phyloP scores from a whole-genome alignment of 2,888 invertebrate species.

The Sarcophaga caerulescens region DNA sequence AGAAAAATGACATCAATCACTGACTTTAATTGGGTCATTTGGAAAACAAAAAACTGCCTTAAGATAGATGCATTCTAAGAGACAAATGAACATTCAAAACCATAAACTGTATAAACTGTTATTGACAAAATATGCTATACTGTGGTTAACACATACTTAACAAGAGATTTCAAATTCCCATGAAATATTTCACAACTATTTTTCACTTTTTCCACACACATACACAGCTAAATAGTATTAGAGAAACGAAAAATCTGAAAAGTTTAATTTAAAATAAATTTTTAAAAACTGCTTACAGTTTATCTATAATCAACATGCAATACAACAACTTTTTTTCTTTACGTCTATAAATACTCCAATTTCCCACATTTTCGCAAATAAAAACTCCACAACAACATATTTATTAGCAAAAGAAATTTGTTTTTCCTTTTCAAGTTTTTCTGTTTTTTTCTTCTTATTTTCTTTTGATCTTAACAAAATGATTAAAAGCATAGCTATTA shows the following conservation, averaged over 20 bases:
- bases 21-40: no score
- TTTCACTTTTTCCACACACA: not conserved
- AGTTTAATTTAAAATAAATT: not conserved
- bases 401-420: conserved; percentile 41
- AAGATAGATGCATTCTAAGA: no score
- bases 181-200: not conserved
- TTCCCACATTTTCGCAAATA: conserved; percentile 63
- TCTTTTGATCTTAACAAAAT: conserved; percentile 54
- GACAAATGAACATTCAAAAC: no score
- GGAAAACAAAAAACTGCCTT: no score
- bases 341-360: conserved; percentile 55
- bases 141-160: not conserved
- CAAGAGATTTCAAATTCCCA: not conserved
- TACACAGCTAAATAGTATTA: not conserved
- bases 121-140: no score
- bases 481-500: conserved; percentile 15
- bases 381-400: conserved; percentile 25
- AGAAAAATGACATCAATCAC: no score
- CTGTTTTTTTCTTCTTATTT: not conserved
- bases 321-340: not conserved
- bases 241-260: not conserved
- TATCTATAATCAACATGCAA: not conserved
- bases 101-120: no score
- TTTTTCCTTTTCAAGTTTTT: not conserved
- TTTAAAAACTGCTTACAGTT: not conserved